A percentile compares a stretch with the other conserved stretches of the same genome.
Conservation (phyloP, 2,113 vertebrate species). For the Ursus arctos region DNA sequence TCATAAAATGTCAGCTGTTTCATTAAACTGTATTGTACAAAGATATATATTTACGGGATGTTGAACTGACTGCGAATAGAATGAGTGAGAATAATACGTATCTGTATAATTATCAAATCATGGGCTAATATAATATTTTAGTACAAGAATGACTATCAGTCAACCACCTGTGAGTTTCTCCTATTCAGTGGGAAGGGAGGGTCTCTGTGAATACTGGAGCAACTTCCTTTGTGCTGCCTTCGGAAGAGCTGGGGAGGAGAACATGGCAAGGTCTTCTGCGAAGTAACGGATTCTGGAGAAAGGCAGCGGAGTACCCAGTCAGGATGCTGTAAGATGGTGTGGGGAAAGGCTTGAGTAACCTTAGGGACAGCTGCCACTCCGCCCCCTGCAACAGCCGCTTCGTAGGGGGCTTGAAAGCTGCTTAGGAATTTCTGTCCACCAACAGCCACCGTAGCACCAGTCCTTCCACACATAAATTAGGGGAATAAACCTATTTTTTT, state of each 20-base stretch:
- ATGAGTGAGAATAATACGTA: background rate
- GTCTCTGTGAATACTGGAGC: background rate
- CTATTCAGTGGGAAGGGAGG: background rate
- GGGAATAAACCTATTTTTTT: background rate
- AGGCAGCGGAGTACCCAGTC: background rate
- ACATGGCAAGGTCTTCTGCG: background rate
- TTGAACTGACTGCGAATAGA: background rate
- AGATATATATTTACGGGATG: background rate
- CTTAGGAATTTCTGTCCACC: background rate
- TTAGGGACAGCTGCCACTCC: background rate
- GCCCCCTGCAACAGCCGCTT: background rate
- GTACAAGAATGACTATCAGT: background rate
- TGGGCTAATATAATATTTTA: background rate
- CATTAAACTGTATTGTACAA: conserved; percentile 1
- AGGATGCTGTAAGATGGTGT: accelerated
- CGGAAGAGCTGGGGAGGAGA: background rate
- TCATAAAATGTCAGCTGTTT: conserved; percentile 35
- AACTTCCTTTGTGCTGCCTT: background rate
- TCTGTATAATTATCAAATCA: conserved; percentile 10
- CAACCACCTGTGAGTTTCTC: background rate
- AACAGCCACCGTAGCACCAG: background rate
- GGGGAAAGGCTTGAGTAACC: background rate
- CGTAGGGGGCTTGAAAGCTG: background rate
- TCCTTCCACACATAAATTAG: background rate
- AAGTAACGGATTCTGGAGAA: too few relatives aligned